Conservation (phyloP, 2,113 vertebrate genomes). For the Kryptolebias marmoratus region DNA sequence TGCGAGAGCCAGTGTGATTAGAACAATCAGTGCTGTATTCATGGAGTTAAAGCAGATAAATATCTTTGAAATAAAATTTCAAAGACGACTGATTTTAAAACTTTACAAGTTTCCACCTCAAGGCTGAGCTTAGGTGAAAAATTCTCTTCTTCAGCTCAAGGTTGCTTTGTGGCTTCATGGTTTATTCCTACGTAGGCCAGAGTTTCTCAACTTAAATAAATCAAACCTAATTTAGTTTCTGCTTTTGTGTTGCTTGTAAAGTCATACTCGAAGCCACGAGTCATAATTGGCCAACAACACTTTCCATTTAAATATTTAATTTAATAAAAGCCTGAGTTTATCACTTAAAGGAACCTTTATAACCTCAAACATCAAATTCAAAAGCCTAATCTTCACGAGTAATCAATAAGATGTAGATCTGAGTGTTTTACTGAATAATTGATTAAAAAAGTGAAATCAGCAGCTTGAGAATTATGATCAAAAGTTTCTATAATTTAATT, state of each 20-base stretch:
- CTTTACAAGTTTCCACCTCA: neutral
- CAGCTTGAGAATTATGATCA: neutral
- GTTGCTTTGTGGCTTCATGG: neutral
- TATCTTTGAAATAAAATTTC: neutral
- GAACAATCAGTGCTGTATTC: neutral
- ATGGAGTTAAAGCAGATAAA: conserved; percentile 12
- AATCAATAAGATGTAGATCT: neutral
- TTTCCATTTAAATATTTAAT: too few relatives aligned
- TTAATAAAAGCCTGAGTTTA: neutral
- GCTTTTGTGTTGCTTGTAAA: neutral
- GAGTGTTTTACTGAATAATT: conserved; percentile 1
- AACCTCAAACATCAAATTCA: too few relatives aligned
- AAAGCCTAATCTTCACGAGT: too few relatives aligned
- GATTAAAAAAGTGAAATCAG: neutral
- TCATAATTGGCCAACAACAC: too few relatives aligned
- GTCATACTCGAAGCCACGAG: neutral
- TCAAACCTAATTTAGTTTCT: neutral
- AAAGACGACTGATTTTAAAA: neutral
- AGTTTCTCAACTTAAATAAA: neutral
- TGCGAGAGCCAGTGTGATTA: conserved; percentile 13
- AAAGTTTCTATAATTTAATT: neutral
- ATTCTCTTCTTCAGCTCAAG: conserved; percentile 5
- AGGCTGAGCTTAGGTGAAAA: neutral
- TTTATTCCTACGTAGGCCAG: neutral
- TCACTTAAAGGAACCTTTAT: too few relatives aligned